phyloP scores from a whole-genome alignment of 2,113 vertebrate genomes.

The Varanus salvator region DNA sequence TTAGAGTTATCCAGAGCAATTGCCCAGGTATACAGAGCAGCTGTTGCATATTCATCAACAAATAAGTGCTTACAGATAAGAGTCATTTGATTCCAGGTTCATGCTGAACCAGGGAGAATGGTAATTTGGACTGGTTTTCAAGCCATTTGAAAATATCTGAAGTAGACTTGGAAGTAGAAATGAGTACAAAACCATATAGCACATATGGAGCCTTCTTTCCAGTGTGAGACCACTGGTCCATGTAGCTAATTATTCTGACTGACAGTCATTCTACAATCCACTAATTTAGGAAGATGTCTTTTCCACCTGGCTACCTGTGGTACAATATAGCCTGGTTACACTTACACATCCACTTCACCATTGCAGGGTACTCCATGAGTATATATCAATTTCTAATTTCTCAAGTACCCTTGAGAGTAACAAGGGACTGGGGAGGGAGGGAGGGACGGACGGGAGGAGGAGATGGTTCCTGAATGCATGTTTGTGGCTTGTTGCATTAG shows the following conservation, averaged over 20 bases:
- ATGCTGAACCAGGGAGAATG: not conserved
- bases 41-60: constrained; percentile 15
- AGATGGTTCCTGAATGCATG: not conserved
- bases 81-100: not conserved
- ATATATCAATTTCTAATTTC: not conserved
- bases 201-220: not conserved
- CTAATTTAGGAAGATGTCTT: not conserved
- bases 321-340: not conserved
- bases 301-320: not conserved
- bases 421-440: not conserved
- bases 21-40: constrained; percentile 6
- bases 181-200: not conserved
- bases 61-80: not conserved
- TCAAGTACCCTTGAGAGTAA: not conserved
- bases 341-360: not conserved
- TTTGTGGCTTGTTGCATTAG: not conserved
- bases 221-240: not conserved
- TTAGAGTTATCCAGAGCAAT: constrained; percentile 11
- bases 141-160: not conserved
- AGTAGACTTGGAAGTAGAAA: not conserved
- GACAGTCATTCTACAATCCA: not conserved
- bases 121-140: not conserved
- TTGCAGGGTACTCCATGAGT: not conserved
- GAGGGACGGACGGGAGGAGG: too few species aligned
- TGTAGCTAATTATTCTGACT: too few species aligned